phyloP scores from a whole-genome alignment of 2,888 invertebrate species.

The Drosophila heteroneura region DNA sequence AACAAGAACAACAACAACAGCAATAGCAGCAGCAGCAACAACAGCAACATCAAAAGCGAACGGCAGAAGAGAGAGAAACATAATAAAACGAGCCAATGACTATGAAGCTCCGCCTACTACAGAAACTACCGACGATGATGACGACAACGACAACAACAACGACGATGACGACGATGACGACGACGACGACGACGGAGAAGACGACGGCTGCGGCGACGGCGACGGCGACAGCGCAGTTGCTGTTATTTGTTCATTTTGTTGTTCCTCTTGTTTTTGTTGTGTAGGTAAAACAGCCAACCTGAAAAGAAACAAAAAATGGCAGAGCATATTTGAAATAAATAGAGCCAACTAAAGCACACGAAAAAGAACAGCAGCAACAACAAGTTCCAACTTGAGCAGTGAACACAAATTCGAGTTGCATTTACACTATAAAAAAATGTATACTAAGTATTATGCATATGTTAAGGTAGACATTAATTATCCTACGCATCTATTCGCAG shows the following conservation, averaged over 20 bases:
- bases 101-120: conserved; percentile 84
- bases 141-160: conserved; percentile 31
- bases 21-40: conserved; percentile 53
- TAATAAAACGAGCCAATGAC: conserved; percentile 83
- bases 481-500: background rate
- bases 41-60: conserved; percentile 49
- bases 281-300: conserved; percentile 62
- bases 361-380: conserved; percentile 3
- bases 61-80: conserved; percentile 79
- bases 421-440: background rate
- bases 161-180: conserved; percentile 15
- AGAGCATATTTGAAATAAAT: conserved; percentile 43
- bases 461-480: background rate
- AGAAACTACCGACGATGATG: conserved; percentile 71
- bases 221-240: conserved; percentile 40
- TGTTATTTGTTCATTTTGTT: conserved; percentile 54
- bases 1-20: conserved; percentile 28
- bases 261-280: conserved; percentile 37
- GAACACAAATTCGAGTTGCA: background rate
- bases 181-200: conserved; percentile 5
- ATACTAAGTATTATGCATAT: background rate
- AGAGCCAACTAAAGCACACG: conserved; percentile 16
- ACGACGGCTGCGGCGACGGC: conserved; percentile 13
- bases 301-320: conserved; percentile 64
- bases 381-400: conserved; percentile 8